Evolutionary conservation across 2,113 vertebrate species (phyloP).

Genomic region (Myrmecobius fasciatus): DNA sequence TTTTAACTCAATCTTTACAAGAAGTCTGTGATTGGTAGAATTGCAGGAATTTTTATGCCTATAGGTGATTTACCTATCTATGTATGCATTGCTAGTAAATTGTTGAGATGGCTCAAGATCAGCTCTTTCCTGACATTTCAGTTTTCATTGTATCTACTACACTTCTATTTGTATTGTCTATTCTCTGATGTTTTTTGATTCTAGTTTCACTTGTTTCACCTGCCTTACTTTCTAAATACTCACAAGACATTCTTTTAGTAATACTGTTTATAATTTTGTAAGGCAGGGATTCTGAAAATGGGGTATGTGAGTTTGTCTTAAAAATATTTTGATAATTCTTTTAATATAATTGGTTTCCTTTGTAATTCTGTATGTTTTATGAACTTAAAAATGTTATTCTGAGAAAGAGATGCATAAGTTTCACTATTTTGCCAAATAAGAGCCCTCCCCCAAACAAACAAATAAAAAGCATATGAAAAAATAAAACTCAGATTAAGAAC

Average conservation of each 20-base stretch:
- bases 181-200: not conserved
- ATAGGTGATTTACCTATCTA: too few species aligned
- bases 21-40: not conserved
- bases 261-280: not conserved
- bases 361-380: not conserved
- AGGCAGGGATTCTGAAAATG: not conserved
- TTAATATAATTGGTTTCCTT: not conserved
- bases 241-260: not conserved
- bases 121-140: not conserved
- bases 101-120: not conserved
- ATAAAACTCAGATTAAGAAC: not conserved
- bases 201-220: not conserved
- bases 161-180: not conserved
- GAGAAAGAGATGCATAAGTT: not conserved
- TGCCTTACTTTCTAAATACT: not conserved
- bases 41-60: not conserved
- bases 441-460: not conserved
- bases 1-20: not conserved
- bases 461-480: not conserved
- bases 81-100: not conserved
- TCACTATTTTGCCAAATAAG: not conserved
- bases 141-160: not conserved
- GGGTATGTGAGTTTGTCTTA: not conserved
- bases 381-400: not conserved
- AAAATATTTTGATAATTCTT: not conserved